Evolutionary conservation across 2,113 vertebrate species (phyloP).

Genomic region (Etheostoma spectabile): DNA sequence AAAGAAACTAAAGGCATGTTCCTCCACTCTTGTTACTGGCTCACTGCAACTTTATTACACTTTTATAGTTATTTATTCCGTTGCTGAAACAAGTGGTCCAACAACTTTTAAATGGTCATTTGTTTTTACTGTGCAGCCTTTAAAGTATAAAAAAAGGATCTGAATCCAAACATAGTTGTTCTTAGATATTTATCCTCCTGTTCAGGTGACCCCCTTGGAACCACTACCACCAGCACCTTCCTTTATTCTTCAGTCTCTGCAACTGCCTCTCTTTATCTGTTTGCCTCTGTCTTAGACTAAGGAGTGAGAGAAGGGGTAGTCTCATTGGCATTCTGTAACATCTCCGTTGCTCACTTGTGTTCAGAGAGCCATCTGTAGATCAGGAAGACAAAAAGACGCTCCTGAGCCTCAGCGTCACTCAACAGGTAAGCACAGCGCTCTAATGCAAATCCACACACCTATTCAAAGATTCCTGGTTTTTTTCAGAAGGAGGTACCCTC

Average conservation of each 20-base stretch:
- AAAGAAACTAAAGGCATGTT: constrained; percentile 33
- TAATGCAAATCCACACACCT: constrained; percentile 75
- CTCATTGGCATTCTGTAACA: constrained; percentile 77
- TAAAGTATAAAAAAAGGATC: not conserved
- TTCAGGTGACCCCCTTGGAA: constrained; percentile 49
- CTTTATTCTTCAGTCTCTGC: constrained; percentile 42
- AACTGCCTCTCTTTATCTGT: constrained; percentile 57
- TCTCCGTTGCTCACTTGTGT: constrained; percentile 69
- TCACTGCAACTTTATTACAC: constrained; percentile 47
- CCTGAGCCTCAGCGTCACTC: constrained; percentile 73
- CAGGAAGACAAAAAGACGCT: constrained; percentile 77
- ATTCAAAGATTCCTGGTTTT: constrained; percentile 72
- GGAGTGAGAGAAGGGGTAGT: constrained; percentile 72
- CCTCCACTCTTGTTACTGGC: constrained; percentile 5
- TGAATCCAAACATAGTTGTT: constrained; percentile 13
- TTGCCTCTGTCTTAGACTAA: constrained; percentile 62
- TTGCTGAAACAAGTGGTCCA: constrained; percentile 28
- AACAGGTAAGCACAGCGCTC: constrained; percentile 80
- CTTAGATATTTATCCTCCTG: constrained; percentile 7
- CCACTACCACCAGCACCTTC: constrained; percentile 25
- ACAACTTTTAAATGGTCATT: constrained; percentile 7
- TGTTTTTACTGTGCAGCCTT: not conserved
- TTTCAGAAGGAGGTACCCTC: constrained; percentile 37
- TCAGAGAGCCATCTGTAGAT: constrained; percentile 79
- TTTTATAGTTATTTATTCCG: constrained; percentile 39